Evolutionary conservation across 2,888 invertebrate genomes (phyloP), one percentile per base, ranked within the genome.

Genomic region (Cybosia mesomella): DNA sequence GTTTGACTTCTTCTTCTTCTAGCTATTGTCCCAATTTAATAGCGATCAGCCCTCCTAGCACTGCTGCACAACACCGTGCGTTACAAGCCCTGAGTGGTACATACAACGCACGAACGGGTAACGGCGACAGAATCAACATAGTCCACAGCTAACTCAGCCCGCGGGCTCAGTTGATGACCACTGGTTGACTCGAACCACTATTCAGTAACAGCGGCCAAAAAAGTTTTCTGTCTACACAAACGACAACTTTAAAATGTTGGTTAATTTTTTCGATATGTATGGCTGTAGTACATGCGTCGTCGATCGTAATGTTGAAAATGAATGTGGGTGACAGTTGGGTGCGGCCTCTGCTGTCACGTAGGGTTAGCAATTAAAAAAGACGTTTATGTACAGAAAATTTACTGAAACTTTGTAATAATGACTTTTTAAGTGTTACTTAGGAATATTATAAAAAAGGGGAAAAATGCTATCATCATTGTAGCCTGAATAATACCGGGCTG

Each of bases 291-390:
- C 18, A 18, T 15, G n/a, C 49, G 3, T n/a, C n/a, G 49, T 49
- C 49, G 49, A n/a, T n/a, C 49, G 49, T 49, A 49, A 49, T 49
- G 49, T 49, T 49, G 49, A 49, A 43, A 49, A n/a, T 49, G 9
- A 49, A 49, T n/a, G 9, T n/a, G n/a, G 18, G 49, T 49, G 49
- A 49, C 49, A n/a, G 49, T 49, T 49, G n/a, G 49, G 49, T 8
- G 49, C 49, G 49, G 49, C 49, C n/a, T 49, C n/a, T n/a, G 9
- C 18, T 43, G 49, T 49, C n/a, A 49, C n/a, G n/a, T 49, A n/a
- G 7, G n/a, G 49, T n/a, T n/a, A 49, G 49, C 49, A 49, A 49
- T 49, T 49, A 49, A 49, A 49, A 43, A 49, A n/a, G n/a, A 2
- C 9, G 49, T 8, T n/a, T 43, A 39, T 15, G 8, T 49, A 49